phyloP scores from a whole-genome alignment of 2,113 vertebrate genomes.

The Arizona elegans region DNA sequence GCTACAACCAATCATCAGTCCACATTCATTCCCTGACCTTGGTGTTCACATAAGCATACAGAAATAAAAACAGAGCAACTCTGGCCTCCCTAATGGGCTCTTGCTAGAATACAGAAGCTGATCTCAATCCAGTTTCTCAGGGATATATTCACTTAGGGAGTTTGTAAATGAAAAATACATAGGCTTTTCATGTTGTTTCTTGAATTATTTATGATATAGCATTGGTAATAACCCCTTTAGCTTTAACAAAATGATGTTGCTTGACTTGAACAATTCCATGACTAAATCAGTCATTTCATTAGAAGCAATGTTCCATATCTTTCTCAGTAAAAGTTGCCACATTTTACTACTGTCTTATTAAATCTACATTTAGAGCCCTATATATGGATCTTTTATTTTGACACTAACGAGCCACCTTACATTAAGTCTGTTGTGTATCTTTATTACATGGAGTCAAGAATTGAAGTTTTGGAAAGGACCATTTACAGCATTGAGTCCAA shows the following conservation, averaged over 20 bases:
- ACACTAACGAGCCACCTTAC: neutral
- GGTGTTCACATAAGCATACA: neutral
- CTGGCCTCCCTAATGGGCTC: neutral
- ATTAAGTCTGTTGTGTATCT: neutral
- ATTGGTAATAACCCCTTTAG: neutral
- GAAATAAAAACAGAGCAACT: neutral
- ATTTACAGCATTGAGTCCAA: neutral
- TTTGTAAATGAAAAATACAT: neutral
- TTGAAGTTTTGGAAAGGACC: neutral
- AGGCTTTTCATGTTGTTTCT: neutral
- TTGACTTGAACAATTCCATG: neutral
- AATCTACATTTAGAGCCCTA: neutral
- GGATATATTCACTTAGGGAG: neutral
- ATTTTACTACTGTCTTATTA: neutral
- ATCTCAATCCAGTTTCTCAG: neutral
- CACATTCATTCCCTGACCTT: neutral
- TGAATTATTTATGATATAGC: neutral
- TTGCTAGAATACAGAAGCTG: neutral
- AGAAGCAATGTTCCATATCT: neutral
- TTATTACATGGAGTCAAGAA: neutral
- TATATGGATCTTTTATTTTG: neutral
- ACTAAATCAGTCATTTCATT: neutral
- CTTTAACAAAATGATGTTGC: neutral
- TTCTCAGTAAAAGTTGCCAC: neutral
- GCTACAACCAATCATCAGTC: neutral